These are phyloP conservation scores for Aplochiton taeniatus DNA, from an alignment of 2,797 vertebrate species.

Conservation along the genomic window DNA sequence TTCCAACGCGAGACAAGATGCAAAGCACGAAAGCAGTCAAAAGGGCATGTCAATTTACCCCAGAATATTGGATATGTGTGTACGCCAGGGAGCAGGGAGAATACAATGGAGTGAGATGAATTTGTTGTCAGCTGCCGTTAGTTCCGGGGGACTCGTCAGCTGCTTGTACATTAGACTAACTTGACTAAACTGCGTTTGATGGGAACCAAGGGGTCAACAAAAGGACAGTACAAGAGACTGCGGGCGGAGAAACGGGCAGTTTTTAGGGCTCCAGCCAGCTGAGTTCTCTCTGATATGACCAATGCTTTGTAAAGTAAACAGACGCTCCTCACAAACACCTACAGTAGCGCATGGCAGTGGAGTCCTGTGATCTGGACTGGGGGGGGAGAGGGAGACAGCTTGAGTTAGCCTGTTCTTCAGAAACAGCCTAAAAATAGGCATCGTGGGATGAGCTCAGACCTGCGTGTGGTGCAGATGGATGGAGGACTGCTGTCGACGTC, in stretches of 20 bases:
- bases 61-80: too few species aligned
- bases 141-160: slow-evolving; percentile 33
- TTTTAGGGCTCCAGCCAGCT: slow-evolving; percentile 20
- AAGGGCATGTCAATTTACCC: too few species aligned
- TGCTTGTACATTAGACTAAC: slow-evolving; percentile 33
- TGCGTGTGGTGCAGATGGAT: slow-evolving; percentile 9
- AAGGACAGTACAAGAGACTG: slow-evolving; percentile 60
- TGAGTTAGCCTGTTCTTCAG: not conserved
- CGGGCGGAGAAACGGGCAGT: slow-evolving; percentile 26
- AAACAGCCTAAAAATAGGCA: too few species aligned
- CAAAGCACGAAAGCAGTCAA: too few species aligned
- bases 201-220: slow-evolving; percentile 58
- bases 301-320: slow-evolving; percentile 67
- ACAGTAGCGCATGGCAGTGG: slow-evolving; percentile 53
- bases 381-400: slow-evolving; percentile 27
- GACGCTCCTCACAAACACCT: slow-evolving; percentile 63
- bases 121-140: slow-evolving; percentile 31
- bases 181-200: slow-evolving; percentile 39
- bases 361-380: slow-evolving; percentile 1
- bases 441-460: too few species aligned
- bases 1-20: too few species aligned
- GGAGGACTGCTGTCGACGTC: slow-evolving; percentile 12
- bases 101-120: slow-evolving; percentile 39
- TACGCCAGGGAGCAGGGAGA: not conserved
- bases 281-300: slow-evolving; percentile 55